Base-by-base conservation (phyloP, 2,888 invertebrate species). In the Drosophila nigritarsus region DNA sequence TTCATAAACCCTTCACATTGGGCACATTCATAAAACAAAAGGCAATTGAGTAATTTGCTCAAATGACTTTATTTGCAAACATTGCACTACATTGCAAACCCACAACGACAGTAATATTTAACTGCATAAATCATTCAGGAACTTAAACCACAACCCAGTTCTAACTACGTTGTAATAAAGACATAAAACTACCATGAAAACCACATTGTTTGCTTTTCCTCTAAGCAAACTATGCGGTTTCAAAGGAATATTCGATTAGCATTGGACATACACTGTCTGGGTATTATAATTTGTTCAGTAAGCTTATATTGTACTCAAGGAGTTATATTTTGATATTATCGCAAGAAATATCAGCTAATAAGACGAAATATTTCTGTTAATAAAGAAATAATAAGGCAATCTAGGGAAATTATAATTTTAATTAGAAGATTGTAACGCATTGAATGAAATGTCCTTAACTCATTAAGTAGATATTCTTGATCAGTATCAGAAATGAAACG, bases 31-130 rank as follows among this genome's bases (percentile, higher is more conserved):
- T 68, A 58, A 67, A 27, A 42, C 51, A 61, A 15, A 38, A 18
- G 45, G 18, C 1, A 1, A 11, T 24, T 32, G 13, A 11, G 20
- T 15, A 53, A 56, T 51, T n/a, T 58, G 3, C 18, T 2, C 24
- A 68, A 69, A 69, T 78, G 38, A 45, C 55, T 65, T 49, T n/a
- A 63, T 70, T 78, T 53, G 34, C 32, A 27, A 42, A 34, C 20
- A 20, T 45, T 45, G 50, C 45, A 45, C 45, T 75, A 51, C 36
- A 60, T 38, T n/a, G 24, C 24, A 3, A 32, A 4, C 32, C 9
- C 18, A 13, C n/a, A 45, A 45, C 42, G 63, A 63, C 48, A 73
- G 59, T 54, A 53, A 34, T 48, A 59, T 67, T 68, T 73, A 59
- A 11, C 27, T 36, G n/a, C 7, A 40, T 76, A 29, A 65, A 73